These are phyloP conservation scores for Amaurobius ferox DNA, from an alignment of 2,888 invertebrate genomes.

Conservation along the genomic window DNA sequence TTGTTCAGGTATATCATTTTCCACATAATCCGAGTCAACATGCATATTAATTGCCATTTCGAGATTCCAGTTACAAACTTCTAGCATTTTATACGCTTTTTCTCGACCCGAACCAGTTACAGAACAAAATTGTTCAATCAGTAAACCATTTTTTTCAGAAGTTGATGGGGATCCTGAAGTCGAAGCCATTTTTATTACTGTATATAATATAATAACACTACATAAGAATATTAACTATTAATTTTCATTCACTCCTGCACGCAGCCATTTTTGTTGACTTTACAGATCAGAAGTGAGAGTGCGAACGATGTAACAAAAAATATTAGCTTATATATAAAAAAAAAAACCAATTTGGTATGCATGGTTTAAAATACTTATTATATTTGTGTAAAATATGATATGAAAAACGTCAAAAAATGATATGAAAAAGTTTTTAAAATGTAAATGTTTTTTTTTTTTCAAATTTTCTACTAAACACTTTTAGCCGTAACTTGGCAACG, in stretches of 20 bases:
- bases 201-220: neutral
- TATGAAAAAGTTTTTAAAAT: too few relatives aligned
- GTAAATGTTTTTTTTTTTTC: too few relatives aligned
- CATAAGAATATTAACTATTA: neutral
- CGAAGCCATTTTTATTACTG: slow-evolving; percentile 44
- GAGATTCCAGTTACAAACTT: slow-evolving; percentile 79
- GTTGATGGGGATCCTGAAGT: slow-evolving; percentile 39
- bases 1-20: neutral
- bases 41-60: slow-evolving; percentile 80
- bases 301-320: too few relatives aligned
- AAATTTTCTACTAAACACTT: too few relatives aligned
- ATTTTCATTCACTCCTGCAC: neutral
- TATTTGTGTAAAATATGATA: too few relatives aligned
- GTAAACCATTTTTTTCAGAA: slow-evolving; percentile 14
- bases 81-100: slow-evolving; percentile 77
- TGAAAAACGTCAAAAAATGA: too few relatives aligned
- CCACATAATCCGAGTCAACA: slow-evolving; percentile 76
- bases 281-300: too few relatives aligned
- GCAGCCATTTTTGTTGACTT: slow-evolving; percentile 25
- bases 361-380: too few relatives aligned
- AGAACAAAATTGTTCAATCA: slow-evolving; percentile 73
- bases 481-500: neutral
- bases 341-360: too few relatives aligned
- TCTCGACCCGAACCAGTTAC: slow-evolving; percentile 75
- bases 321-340: too few relatives aligned